A percentile compares a stretch with the other conserved stretches of the same genome.
Evolutionary conservation across 2,113 vertebrate genomes (phyloP).

Genomic region (Galemys pyrenaicus): DNA sequence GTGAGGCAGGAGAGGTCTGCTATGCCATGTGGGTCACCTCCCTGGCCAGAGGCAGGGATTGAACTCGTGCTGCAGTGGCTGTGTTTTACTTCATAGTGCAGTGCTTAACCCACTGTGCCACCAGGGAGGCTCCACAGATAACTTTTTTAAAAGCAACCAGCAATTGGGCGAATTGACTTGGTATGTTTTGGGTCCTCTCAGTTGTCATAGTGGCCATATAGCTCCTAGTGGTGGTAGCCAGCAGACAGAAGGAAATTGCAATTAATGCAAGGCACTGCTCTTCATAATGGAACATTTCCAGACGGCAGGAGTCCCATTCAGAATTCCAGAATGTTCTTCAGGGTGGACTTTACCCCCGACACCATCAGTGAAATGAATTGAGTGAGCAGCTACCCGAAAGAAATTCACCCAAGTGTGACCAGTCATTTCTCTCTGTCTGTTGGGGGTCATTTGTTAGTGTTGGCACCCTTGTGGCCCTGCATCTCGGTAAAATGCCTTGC

Average conservation of each 20-base stretch:
- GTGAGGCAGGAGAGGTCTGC: no score
- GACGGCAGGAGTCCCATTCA: background rate
- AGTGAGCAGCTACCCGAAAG: background rate
- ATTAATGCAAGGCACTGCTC: background rate
- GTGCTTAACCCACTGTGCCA: no score
- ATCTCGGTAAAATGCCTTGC: slow-evolving; percentile 29
- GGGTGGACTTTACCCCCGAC: background rate
- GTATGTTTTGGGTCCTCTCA: slow-evolving; percentile 4
- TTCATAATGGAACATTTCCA: slow-evolving; percentile 29
- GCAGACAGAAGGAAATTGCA: slow-evolving; percentile 18
- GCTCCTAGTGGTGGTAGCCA: background rate
- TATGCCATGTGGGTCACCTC: no score
- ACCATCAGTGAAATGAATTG: slow-evolving; percentile 28
- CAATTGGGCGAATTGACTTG: background rate
- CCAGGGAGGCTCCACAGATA: no score
- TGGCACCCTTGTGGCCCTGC: background rate
- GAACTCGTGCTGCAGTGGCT: no score
- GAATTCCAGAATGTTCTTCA: slow-evolving; percentile 25
- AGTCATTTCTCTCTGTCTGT: slow-evolving; percentile 12
- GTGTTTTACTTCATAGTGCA: no score
- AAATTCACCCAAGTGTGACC: slow-evolving; percentile 23
- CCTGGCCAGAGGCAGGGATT: no score
- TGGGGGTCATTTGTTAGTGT: slow-evolving; percentile 30
- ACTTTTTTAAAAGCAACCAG: background rate
- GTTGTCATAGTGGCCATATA: background rate